Evolutionary conservation across 2,113 vertebrate genomes (phyloP).

Genomic region (Nothocercus julius): DNA sequence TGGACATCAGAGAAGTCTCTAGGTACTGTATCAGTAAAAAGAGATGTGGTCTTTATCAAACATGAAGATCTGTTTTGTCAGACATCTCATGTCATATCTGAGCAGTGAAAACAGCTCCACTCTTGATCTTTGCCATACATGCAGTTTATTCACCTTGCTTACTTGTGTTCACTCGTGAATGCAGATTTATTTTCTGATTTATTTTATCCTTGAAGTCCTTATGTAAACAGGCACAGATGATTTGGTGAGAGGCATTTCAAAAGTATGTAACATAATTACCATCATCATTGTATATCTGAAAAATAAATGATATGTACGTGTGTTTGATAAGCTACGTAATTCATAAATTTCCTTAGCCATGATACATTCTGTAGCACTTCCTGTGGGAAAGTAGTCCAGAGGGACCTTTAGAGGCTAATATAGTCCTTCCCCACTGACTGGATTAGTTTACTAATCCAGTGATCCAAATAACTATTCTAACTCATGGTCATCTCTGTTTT

Average conservation of each 20-base stretch:
- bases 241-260: neutral
- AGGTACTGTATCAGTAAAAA: neutral
- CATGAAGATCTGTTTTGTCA: constrained; percentile 13
- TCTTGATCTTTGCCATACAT: neutral
- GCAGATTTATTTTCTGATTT: neutral
- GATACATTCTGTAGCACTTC: neutral
- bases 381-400: neutral
- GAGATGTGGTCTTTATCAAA: neutral
- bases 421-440: neutral
- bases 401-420: neutral
- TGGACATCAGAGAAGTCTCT: neutral
- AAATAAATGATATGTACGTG: neutral
- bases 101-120: neutral
- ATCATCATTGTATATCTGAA: neutral
- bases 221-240: neutral
- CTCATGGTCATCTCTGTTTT: neutral
- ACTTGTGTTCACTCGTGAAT: neutral
- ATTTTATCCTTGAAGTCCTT: neutral
- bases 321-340: neutral
- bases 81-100: neutral
- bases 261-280: neutral
- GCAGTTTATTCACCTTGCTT: neutral
- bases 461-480: neutral
- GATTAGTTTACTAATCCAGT: constrained; percentile 1
- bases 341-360: neutral